Conservation (phyloP, 2,113 vertebrate genomes). For the Scomber japonicus region DNA sequence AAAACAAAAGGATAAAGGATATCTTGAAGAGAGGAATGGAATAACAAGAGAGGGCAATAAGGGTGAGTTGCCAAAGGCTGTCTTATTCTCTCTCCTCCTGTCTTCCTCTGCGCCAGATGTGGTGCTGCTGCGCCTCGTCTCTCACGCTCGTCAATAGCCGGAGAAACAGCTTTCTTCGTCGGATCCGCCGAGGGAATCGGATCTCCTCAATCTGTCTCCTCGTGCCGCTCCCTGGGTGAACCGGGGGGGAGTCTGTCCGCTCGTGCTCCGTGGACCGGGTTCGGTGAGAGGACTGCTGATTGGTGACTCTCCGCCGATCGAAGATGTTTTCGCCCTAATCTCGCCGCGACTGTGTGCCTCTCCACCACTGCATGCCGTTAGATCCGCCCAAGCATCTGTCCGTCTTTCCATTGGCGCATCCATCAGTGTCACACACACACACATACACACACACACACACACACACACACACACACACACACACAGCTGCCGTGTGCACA, state of each 20-base stretch:
- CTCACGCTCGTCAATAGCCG: slow-evolving; percentile 65
- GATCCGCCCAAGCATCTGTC: slow-evolving; percentile 99
- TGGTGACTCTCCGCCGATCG: slow-evolving; percentile 73
- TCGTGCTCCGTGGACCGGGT: slow-evolving; percentile 49
- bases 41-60: slow-evolving; percentile 64
- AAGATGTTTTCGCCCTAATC: slow-evolving; percentile 82
- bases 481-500: slow-evolving; percentile 79
- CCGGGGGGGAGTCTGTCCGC: slow-evolving; percentile 49
- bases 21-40: slow-evolving; percentile 34
- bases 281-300: slow-evolving; percentile 41
- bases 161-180: slow-evolving; percentile 64
- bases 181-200: slow-evolving; percentile 76
- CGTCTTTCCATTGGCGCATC: slow-evolving; percentile 95
- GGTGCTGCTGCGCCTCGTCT: slow-evolving; percentile 75
- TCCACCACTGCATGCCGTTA: slow-evolving; percentile 86
- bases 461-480: slow-evolving; percentile 65
- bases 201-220: slow-evolving; percentile 40
- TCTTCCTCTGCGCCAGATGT: slow-evolving; percentile 84
- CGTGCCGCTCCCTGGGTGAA: slow-evolving; percentile 47
- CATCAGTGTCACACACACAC: slow-evolving; percentile 91
- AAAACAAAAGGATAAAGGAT: slow-evolving; percentile 58
- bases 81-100: slow-evolving; percentile 66
- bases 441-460: slow-evolving; percentile 67
- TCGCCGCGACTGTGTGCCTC: slow-evolving; percentile 80
- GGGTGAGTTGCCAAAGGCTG: slow-evolving; percentile 87